Base-by-base conservation (phyloP, 1,140 invertebrate species). In the Ostrea denselamellosa region DNA sequence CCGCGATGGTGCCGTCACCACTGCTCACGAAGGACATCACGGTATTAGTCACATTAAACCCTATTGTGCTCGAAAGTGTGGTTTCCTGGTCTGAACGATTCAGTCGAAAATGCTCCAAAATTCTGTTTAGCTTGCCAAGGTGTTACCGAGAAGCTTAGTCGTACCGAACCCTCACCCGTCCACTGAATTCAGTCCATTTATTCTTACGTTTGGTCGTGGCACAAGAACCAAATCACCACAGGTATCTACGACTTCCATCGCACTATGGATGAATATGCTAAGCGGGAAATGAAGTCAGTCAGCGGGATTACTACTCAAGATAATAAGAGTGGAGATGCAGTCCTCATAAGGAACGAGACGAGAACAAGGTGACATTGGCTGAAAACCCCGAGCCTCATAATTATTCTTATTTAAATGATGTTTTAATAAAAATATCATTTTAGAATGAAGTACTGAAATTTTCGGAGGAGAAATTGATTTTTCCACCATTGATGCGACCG, bases 151-250 rank as follows among this genome's bases (percentile, higher is more conserved):
- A 17, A 28, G 9, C 25, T 22, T 25, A 51, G 19, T 62, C 25
- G 10, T 0, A 82, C 82, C 8, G 86, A 92, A 91, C 89, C 91
- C 91, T 0, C 90, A 92, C 51, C 54, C 28, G 17, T 89, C 91
- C 25, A 91, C 90, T 62, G 85, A 85, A 58, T 87, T 71, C n/a
- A 87, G 88, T 19, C 91, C 91, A 34, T 88, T 86, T 62, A n/a
- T 54, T n/a, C 83, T 92, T 52, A 52, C 90, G n/a, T 92, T 90
- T 71, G 85, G 85, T 68, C 83, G 86, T 14, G 89, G 89, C 34
- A 62, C 88, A 8, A 65, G 52, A 56, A 90, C 89, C 52, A 88
- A 87, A 65, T 34, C 86, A 14, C 87, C 77, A 8, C 52, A 85
- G 25, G 8, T 87, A 10, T 53, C 51, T 44, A 22, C 3, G 25